Base-by-base conservation (phyloP, 2,888 invertebrate genomes). In the Cantharis flavilabris region DNA sequence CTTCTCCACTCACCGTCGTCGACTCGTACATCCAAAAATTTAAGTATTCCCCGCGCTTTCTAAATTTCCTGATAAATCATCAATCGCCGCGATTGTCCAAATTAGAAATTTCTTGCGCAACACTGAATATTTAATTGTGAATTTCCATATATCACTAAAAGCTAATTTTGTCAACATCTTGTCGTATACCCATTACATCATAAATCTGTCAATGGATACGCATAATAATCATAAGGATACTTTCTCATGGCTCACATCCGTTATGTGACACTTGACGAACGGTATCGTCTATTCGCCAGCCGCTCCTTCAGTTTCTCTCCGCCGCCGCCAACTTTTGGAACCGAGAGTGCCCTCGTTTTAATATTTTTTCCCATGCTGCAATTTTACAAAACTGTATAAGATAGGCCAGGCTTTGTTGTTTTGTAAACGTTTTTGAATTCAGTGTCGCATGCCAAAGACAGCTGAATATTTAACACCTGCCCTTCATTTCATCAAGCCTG, bases 401-500 rank as follows among this genome's bases (percentile, higher is more conserved):
- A 80, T 78, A 73, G 80, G 78, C 79, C 79, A 74, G 80, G 77
- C 71, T 80, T 80, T 80, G 82, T 81, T 81, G 81, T 67, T 67
- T 67, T 67, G 26, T 67, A 67, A 62, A 73, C 81, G 79, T 26
- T 49, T 73, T 72, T 75, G 77, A 70, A 71, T 77, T 73, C 64
- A 70, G 77, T 81, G 81, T 81, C 81, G 81, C 80, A 81, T 81
- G 82, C 81, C 80, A 81, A 79, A 76, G 75, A 79, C 77, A 81
- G 81, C 82, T 83, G 82, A 83, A 80, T 80, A 81, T 78, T 80
- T 78, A 81, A 73, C 83, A 84, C 83, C 83, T 83, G 83, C 82
- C 82, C 80, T 80, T 84, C 84, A 84, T 82, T 84, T 82, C 81
- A 83, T 84, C 84, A 83, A 82, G 80, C 72, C 72, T 77, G 78